phyloP scores from a whole-genome alignment of 2,113 vertebrate genomes.

The Alaudala cheleensis region DNA sequence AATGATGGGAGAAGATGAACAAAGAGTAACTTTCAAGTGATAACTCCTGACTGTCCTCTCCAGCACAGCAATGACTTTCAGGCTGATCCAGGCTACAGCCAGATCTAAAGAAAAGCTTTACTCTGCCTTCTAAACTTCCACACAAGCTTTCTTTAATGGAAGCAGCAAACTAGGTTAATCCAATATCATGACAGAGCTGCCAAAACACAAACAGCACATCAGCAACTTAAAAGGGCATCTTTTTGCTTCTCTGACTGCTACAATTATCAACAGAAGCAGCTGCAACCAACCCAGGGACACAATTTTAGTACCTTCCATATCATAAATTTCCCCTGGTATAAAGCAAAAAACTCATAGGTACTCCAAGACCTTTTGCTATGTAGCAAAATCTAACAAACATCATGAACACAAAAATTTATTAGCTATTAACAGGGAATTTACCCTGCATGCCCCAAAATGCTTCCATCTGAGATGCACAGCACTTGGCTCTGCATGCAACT shows the following conservation, averaged over 20 bases:
- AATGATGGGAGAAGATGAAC: neutral
- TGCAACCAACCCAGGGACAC: neutral
- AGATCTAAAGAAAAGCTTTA: neutral
- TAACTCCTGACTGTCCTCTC: neutral
- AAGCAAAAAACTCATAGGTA: neutral
- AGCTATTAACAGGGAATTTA: neutral
- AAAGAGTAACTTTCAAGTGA: neutral
- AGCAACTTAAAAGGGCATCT: neutral
- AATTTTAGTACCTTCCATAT: neutral
- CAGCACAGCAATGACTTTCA: neutral
- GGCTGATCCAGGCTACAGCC: neutral
- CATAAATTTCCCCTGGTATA: neutral
- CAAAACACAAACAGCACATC: neutral
- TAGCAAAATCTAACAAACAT: neutral
- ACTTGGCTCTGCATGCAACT: neutral
- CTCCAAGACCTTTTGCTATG: neutral
- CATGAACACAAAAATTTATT: neutral
- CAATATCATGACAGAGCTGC: neutral
- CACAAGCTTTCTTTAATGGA: neutral
- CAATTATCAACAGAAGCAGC: neutral
- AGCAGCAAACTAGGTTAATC: slow-evolving; percentile 14
- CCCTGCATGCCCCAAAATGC: neutral
- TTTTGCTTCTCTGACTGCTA: neutral
- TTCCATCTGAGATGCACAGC: neutral
- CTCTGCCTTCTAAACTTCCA: neutral